Evolutionary conservation across 2,113 vertebrate species (phyloP).

Genomic region (Coreoperca whiteheadi): DNA sequence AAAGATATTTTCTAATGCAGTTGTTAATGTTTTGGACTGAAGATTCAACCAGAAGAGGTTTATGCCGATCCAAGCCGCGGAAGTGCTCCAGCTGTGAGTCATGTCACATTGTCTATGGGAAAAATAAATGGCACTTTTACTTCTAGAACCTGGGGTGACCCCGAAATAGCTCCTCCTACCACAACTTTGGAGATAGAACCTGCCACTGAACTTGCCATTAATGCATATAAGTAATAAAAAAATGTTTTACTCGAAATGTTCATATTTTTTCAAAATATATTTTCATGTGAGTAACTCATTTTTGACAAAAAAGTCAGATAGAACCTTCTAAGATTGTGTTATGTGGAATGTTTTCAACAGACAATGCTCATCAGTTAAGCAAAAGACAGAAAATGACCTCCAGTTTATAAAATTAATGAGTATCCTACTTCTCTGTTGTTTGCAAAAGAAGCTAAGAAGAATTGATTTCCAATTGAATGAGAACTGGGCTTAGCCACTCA

Average conservation of each 20-base stretch:
- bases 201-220: not conserved
- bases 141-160: not conserved
- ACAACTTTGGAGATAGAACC: not conserved
- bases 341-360: not conserved
- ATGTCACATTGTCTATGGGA: not conserved
- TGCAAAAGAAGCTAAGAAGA: slow-evolving; percentile 52
- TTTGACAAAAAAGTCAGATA: not conserved
- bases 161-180: not conserved
- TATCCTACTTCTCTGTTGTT: not conserved
- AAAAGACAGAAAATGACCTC: not conserved
- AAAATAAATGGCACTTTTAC: not conserved
- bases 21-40: not conserved
- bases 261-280: not conserved
- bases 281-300: not conserved
- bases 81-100: not conserved
- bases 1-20: not conserved
- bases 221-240: not conserved
- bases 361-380: not conserved
- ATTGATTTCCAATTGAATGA: slow-evolving; percentile 74
- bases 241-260: not conserved
- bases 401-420: slow-evolving; percentile 35
- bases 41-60: not conserved
- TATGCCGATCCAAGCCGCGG: not conserved
- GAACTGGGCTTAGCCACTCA: slow-evolving; percentile 47
- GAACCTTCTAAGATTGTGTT: not conserved